A percentile compares a stretch with the other conserved stretches of the same genome.
Conservation (phyloP, 2,888 invertebrate genomes). For the Drosophila glabriapex region DNA sequence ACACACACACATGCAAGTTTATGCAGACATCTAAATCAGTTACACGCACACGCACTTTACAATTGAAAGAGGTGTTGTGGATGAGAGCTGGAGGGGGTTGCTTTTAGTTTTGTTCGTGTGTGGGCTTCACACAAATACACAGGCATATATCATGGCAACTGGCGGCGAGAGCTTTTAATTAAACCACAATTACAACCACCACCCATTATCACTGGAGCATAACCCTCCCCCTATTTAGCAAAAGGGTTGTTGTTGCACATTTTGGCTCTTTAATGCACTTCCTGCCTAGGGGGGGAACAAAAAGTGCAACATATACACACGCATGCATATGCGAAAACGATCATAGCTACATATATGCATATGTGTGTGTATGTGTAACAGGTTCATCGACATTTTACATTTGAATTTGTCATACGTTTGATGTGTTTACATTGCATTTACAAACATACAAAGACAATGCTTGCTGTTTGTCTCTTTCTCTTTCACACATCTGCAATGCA, state of each 20-base stretch:
- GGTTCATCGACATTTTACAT: constrained; percentile 59
- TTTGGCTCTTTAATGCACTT: constrained; percentile 42
- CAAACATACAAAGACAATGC: constrained; percentile 4
- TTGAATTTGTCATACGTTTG: constrained; percentile 38
- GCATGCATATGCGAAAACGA: constrained; percentile 4
- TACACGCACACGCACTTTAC: constrained; percentile 55
- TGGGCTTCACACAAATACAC: constrained; percentile 17
- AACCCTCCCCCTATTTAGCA: constrained; percentile 15
- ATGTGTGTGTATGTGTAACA: constrained; percentile 22
- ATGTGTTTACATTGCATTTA: constrained; percentile 46
- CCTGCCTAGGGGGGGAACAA: constrained; percentile 21
- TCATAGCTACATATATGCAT: neutral
- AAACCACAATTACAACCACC: constrained; percentile 53
- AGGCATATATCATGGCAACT: constrained; percentile 36
- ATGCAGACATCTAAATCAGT: constrained; percentile 34
- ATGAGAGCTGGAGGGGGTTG: constrained; percentile 28
- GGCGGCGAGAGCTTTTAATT: constrained; percentile 67
- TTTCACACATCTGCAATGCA: constrained; percentile 35
- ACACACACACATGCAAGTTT: constrained; percentile 32
- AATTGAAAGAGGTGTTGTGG: constrained; percentile 20
- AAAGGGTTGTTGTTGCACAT: constrained; percentile 49
- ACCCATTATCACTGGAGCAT: constrained; percentile 46
- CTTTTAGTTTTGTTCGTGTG: constrained; percentile 30
- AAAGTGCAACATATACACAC: constrained; percentile 3
- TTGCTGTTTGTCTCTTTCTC: constrained; percentile 3